Evolutionary conservation across 23 tunicate species (phyloP).

Genomic region (Pegea sp.): DNA sequence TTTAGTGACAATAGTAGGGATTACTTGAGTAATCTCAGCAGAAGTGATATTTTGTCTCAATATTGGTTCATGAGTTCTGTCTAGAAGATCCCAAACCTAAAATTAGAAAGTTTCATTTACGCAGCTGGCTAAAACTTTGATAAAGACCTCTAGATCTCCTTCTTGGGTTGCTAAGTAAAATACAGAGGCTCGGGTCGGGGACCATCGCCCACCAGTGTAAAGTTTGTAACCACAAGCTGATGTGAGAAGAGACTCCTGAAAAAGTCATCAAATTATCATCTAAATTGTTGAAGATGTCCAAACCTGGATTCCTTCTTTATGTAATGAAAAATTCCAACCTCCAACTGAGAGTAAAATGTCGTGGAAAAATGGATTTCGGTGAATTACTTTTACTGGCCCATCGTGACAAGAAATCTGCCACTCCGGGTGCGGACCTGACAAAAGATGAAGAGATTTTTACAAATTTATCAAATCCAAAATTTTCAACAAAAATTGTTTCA

Average conservation of each 20-base stretch:
- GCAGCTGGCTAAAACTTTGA: too few species aligned
- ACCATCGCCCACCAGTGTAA: slow-evolving; percentile 94
- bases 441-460: not conserved
- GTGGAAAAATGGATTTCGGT: slow-evolving; percentile 60
- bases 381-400: slow-evolving; percentile 52
- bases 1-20: slow-evolving; percentile 64
- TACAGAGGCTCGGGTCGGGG: slow-evolving; percentile 68
- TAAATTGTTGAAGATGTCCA: too few species aligned
- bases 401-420: slow-evolving; percentile 49
- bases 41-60: slow-evolving; percentile 89
- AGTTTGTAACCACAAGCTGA: slow-evolving; percentile 55
- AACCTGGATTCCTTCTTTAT: slow-evolving; percentile 65
- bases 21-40: slow-evolving; percentile 66
- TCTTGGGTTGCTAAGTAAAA: slow-evolving; percentile 76
- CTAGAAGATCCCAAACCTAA: slow-evolving; percentile 94
- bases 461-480: too few species aligned
- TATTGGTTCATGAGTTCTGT: slow-evolving; percentile 87
- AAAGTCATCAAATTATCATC: not conserved
- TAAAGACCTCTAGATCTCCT: slow-evolving; percentile 94
- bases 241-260: slow-evolving; percentile 47
- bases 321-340: slow-evolving; percentile 76
- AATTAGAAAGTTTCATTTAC: too few species aligned
- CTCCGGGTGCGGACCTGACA: slow-evolving; percentile 29
- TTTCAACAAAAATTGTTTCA: too few species aligned
- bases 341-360: slow-evolving; percentile 80